phyloP scores from a whole-genome alignment of 2,797 vertebrate species.

The Rhinophrynus dorsalis region DNA sequence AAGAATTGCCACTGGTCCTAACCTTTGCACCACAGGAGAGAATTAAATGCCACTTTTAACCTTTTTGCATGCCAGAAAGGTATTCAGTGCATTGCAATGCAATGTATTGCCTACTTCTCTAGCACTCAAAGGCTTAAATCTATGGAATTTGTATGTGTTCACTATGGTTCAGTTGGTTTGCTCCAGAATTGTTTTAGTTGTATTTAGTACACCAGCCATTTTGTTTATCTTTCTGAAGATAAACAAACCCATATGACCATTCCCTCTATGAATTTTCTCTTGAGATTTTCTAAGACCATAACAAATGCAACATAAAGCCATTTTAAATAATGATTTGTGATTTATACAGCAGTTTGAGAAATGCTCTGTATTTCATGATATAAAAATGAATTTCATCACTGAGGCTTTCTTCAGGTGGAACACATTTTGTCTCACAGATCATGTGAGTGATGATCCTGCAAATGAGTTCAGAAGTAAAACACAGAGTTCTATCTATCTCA shows the following conservation, averaged over 20 bases:
- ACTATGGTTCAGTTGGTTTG: too few species aligned
- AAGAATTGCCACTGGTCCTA: too few species aligned
- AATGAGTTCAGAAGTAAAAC: slow-evolving; percentile 37
- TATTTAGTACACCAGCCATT: too few species aligned
- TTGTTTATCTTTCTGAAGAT: slow-evolving; percentile 10
- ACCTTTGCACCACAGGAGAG: too few species aligned
- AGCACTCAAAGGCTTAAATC: too few species aligned
- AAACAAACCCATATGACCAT: slow-evolving; percentile 14
- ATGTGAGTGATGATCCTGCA: slow-evolving; percentile 41
- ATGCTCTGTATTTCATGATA: slow-evolving; percentile 33
- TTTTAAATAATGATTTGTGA: slow-evolving; percentile 37
- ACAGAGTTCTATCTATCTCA: slow-evolving; percentile 25
- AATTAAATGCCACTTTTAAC: too few species aligned
- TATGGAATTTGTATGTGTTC: too few species aligned
- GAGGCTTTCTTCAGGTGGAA: slow-evolving; percentile 33
- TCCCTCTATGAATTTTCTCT: slow-evolving; percentile 20
- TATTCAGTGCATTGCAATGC: too few species aligned
- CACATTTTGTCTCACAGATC: slow-evolving; percentile 40
- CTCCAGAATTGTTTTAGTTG: too few species aligned
- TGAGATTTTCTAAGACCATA: slow-evolving; percentile 24
- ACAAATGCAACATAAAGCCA: slow-evolving; percentile 31
- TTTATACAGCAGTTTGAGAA: slow-evolving; percentile 33
- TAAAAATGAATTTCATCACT: slow-evolving; percentile 35
- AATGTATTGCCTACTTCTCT: too few species aligned
- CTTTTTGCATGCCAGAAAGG: too few species aligned